Evolutionary conservation across 2,113 vertebrate species (phyloP), one percentile per base, ranked within the genome.

Genomic region (Chamaetylas fuelleborni): DNA sequence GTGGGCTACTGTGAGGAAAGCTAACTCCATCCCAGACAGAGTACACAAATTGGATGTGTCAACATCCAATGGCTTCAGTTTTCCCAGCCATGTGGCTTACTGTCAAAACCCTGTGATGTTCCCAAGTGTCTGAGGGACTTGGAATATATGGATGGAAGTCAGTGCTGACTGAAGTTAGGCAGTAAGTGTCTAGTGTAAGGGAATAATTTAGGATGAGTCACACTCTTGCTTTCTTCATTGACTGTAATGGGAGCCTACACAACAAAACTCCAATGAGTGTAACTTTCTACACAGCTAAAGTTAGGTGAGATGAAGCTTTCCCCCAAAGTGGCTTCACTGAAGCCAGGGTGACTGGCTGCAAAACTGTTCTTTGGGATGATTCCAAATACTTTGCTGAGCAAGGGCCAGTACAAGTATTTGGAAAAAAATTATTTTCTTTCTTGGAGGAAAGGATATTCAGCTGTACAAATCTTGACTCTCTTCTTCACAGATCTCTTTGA

Each of bases 401-500:
- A 85, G 33, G n/a, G 15, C 26, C 19, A 56, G 11, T 36, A 47
- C 8, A 10, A 25, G 4, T 73, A 43, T 54, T 61, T 84, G 82
- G 48, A 18, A 11, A 10, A 43, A 84, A 71, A 67, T 8, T 34
- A 29, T 25, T 82, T 64, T 31, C 12, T 85, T 72, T 89, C 38
- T 77, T 77, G 69, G 88, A 48, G 29, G 36, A 73, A 69, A 69
- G 29, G 24, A 23, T 58, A 45, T 61, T 58, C 28, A 67, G 40
- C 70, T 90, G 47, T 70, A 45, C 70, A 88, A 95, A 78, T 80
- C 34, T 88, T 6, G 8, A 60, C 61, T 95, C 83, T 97, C 67
- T 97, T 88, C 82, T 97, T 74, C 97, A 56, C 97, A 99, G 99
- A 99, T 97, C 98, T 99, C 96, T 99, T 99, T 91, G 99, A 99